Percentiles rank a stretch among this genome's conserved stretches.
These are phyloP conservation scores for Polyommatus icarus DNA, from an alignment of 2,888 invertebrate genomes.

Conservation along the genomic window DNA sequence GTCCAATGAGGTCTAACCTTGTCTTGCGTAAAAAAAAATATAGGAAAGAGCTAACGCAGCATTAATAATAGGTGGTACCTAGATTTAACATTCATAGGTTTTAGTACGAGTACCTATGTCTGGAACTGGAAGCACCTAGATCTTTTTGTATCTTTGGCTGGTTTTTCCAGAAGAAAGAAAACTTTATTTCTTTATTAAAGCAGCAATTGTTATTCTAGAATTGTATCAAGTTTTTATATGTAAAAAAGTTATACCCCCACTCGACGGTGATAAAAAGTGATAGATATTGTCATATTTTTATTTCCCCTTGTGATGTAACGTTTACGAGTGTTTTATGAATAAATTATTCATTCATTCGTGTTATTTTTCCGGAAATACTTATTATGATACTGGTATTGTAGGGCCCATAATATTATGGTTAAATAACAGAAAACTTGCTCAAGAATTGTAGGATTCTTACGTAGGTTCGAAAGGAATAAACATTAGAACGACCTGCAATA, in stretches of 20 bases:
- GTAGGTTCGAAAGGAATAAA: too few species aligned
- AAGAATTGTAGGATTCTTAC: too few species aligned
- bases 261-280: neutral
- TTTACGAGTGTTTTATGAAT: slow-evolving; percentile 10
- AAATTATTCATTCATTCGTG: slow-evolving; percentile 9
- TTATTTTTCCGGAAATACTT: neutral
- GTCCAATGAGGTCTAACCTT: too few species aligned
- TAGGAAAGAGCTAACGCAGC: too few species aligned
- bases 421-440: too few species aligned
- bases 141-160: neutral
- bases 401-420: too few species aligned
- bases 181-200: neutral
- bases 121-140: neutral
- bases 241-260: neutral
- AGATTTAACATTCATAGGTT: too few species aligned
- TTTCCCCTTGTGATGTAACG: neutral
- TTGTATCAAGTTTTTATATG: slow-evolving; percentile 11
- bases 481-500: too few species aligned
- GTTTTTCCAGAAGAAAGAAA: neutral
- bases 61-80: too few species aligned
- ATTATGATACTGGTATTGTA: neutral
- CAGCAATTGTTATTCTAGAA: neutral
- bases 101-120: neutral
- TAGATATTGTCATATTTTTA: slow-evolving; percentile 11
- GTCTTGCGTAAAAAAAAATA: too few species aligned